phyloP scores from a whole-genome alignment of 2,113 vertebrate genomes.

The Corythaixoides concolor region DNA sequence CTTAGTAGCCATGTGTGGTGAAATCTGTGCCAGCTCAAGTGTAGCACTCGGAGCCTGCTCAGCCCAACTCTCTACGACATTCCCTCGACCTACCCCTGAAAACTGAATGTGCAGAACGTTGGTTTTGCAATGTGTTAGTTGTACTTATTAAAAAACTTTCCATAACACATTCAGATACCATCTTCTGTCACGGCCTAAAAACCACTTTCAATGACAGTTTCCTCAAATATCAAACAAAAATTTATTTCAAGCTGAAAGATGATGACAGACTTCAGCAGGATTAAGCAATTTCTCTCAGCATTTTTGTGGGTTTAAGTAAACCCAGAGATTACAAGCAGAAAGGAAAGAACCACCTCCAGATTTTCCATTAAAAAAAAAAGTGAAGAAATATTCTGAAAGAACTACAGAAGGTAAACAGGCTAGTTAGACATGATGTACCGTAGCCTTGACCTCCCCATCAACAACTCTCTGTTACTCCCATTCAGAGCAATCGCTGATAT shows the following conservation, averaged over 20 bases:
- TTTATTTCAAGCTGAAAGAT: background rate
- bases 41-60: background rate
- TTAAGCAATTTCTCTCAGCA: constrained; percentile 60
- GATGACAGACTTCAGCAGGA: constrained; percentile 39
- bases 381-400: constrained; percentile 11
- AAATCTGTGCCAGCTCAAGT: background rate
- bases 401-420: constrained; percentile 21
- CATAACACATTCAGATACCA: background rate
- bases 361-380: constrained; percentile 14
- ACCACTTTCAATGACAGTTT: background rate
- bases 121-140: background rate
- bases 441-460: background rate
- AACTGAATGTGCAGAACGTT: background rate
- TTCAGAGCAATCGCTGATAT: background rate
- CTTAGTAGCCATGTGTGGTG: background rate
- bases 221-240: constrained; percentile 14
- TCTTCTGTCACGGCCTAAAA: background rate
- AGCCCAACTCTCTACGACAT: background rate
- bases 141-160: background rate
- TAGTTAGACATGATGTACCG: background rate
- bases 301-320: constrained; percentile 68
- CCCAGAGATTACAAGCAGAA: constrained; percentile 44
- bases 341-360: constrained; percentile 67
- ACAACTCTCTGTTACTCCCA: background rate
- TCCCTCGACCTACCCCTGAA: background rate